Percentiles rank a stretch among this genome's conserved stretches.
Conservation (phyloP, 2,113 vertebrate species). For the Bettongia penicillata region DNA sequence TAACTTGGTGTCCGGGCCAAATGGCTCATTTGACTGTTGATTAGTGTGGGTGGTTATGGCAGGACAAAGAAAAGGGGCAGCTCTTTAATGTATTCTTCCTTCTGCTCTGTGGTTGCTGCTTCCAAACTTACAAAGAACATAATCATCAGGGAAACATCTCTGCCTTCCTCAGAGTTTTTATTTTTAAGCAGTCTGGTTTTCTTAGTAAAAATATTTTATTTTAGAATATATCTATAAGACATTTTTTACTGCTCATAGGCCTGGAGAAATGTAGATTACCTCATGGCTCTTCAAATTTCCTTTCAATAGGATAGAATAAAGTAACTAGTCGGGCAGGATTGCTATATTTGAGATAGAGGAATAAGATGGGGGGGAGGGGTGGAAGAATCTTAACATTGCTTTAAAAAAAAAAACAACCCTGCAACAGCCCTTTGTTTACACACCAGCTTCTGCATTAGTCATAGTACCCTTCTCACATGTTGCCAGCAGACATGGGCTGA, state of each 20-base stretch:
- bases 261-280: conserved; percentile 72
- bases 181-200: conserved; percentile 64
- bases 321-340: conserved; percentile 59
- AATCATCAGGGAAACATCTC: conserved; percentile 65
- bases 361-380: conserved; percentile 51
- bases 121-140: conserved; percentile 62
- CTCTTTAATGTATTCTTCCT: conserved; percentile 63
- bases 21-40: conserved; percentile 61
- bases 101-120: conserved; percentile 57
- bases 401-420: not conserved
- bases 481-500: conserved; percentile 4
- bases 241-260: conserved; percentile 62
- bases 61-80: conserved; percentile 44
- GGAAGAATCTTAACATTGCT: conserved; percentile 63
- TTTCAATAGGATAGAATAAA: conserved; percentile 47
- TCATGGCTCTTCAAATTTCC: conserved; percentile 66
- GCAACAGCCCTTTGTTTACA: conserved; percentile 57
- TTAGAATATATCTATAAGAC: conserved; percentile 67
- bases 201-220: conserved; percentile 72
- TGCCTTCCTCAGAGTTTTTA: conserved; percentile 57
- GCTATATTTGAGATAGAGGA: conserved; percentile 65
- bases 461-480: conserved; percentile 46
- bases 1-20: conserved; percentile 31
- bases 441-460: conserved; percentile 55
- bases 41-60: conserved; percentile 24